Evolutionary conservation across 2,888 invertebrate species (phyloP).

Genomic region (Dioctria rufipes): DNA sequence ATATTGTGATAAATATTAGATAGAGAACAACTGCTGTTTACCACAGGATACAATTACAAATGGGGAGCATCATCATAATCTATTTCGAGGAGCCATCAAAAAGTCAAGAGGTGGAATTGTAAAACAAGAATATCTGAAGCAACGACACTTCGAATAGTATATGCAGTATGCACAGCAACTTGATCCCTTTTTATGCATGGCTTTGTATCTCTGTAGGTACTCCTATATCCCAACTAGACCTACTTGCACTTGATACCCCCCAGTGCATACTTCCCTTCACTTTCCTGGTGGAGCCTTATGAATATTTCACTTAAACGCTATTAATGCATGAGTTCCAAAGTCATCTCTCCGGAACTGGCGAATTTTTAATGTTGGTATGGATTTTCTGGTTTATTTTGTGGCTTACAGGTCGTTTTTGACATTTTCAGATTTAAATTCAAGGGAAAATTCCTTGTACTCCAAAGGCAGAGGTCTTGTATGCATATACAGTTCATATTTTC

Average conservation of each 20-base stretch:
- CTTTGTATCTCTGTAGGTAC: too few relatives aligned
- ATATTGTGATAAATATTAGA: neutral
- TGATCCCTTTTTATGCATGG: neutral
- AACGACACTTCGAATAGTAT: neutral
- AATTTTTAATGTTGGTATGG: neutral
- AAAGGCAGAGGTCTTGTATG: too few relatives aligned
- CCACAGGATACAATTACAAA: neutral
- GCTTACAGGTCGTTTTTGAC: neutral
- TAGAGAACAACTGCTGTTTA: neutral
- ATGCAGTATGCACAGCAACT: neutral
- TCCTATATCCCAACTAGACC: neutral
- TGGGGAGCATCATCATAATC: neutral
- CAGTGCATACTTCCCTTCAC: neutral
- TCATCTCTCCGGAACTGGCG: neutral
- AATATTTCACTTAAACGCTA: slow-evolving; percentile 3
- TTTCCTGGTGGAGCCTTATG: neutral
- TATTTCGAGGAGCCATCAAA: slow-evolving; percentile 3
- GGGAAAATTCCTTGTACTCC: too few relatives aligned
- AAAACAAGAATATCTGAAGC: neutral
- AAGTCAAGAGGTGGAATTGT: slow-evolving; percentile 9
- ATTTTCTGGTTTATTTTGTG: slow-evolving; percentile 4
- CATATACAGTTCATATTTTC: too few relatives aligned
- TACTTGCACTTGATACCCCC: neutral
- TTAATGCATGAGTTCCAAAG: slow-evolving; percentile 2
- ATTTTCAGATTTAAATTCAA: too few relatives aligned